Conservation (phyloP, 2,113 vertebrate species). For the Strigops habroptila region DNA sequence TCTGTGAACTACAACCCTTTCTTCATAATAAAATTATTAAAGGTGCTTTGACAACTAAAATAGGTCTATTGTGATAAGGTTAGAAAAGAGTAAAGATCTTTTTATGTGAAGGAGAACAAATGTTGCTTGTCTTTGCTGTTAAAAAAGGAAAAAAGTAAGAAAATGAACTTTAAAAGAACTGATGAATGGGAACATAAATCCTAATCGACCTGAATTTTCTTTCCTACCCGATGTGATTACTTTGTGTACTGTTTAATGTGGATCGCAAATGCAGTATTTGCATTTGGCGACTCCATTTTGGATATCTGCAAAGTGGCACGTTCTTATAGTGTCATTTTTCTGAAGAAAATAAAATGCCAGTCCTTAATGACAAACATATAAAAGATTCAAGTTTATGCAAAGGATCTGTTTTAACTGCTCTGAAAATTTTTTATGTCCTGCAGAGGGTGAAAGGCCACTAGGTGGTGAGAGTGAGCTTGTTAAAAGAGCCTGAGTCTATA, state of each 20-base stretch:
- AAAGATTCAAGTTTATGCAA: not conserved
- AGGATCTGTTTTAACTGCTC: rapidly evolving
- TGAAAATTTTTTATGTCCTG: not conserved
- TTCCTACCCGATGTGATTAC: not conserved
- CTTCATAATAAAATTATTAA: not conserved
- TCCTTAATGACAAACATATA: not conserved
- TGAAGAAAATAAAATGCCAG: not conserved
- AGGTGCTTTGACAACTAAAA: not conserved
- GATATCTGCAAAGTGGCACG: not conserved
- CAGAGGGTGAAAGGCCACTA: conserved; percentile 45
- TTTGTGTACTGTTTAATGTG: not conserved
- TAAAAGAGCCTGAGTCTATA: not conserved
- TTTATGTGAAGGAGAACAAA: not conserved
- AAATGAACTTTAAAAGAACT: not conserved
- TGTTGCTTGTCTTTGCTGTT: not conserved
- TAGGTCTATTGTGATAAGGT: not conserved
- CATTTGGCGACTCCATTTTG: not conserved
- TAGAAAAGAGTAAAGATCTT: not conserved
- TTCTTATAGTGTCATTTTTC: not conserved
- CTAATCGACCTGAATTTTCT: not conserved
- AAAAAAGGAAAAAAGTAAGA: not conserved
- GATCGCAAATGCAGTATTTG: not conserved
- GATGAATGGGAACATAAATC: not conserved
- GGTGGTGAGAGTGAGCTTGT: conserved; percentile 65
- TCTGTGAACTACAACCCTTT: not conserved